Percentiles rank a stretch among this genome's conserved stretches.
Evolutionary conservation across 2,888 invertebrate genomes (phyloP).

Genomic region (Ennomos fuscantarius): DNA sequence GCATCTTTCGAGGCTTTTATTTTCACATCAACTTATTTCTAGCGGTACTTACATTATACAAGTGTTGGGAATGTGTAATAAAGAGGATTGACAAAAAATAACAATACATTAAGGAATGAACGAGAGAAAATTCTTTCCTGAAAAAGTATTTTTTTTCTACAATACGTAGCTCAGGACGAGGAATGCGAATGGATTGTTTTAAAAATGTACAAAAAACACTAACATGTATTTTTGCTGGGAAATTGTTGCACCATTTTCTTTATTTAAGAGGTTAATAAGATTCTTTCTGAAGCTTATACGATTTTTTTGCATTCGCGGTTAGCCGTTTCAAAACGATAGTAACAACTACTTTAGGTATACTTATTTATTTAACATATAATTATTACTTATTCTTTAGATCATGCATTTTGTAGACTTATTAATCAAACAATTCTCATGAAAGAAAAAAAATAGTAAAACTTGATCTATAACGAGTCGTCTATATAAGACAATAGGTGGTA

Average conservation of each 20-base stretch:
- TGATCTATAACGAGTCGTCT: no score
- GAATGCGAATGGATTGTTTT: constrained; percentile 29
- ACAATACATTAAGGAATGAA: constrained; percentile 38
- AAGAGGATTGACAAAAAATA: constrained; percentile 42
- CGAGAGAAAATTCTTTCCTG: constrained; percentile 16
- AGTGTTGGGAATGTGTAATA: constrained; percentile 41
- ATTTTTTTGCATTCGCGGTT: no score
- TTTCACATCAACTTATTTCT: constrained; percentile 34
- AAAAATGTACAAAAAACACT: constrained; percentile 6
- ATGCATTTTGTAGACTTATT: no score
- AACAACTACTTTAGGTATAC: no score
- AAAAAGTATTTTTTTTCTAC: constrained; percentile 14
- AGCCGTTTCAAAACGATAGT: no score
- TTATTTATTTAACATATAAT: no score
- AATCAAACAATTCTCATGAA: no score
- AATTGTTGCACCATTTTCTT: constrained; percentile 2
- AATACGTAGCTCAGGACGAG: constrained; percentile 15
- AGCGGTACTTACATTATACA: constrained; percentile 35
- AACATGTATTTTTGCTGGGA: constrained; percentile 12
- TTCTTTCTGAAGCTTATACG: neutral
- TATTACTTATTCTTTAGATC: no score
- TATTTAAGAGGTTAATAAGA: constrained; percentile 3
- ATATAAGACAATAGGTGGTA: no score
- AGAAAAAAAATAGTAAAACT: no score
- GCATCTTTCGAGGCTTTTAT: constrained; percentile 27